These are phyloP conservation scores for Chymomyza fuscimana DNA, from an alignment of 2,888 invertebrate species.

Conservation along the genomic window DNA sequence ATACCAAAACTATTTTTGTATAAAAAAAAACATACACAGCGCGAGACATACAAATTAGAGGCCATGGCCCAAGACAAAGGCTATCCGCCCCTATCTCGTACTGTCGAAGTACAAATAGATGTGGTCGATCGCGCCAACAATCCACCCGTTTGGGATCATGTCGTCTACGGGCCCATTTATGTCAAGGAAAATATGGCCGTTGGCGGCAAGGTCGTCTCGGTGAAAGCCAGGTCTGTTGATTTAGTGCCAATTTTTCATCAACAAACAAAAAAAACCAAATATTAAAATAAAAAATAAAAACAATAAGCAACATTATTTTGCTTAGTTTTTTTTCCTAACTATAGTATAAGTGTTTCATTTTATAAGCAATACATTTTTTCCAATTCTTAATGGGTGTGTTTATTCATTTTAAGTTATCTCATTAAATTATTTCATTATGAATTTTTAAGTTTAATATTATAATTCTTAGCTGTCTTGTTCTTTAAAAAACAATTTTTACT, in stretches of 20 bases:
- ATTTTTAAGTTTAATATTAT: not conserved
- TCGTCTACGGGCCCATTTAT: conserved; percentile 97
- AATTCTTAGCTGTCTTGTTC: not conserved
- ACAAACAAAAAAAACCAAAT: conserved; percentile 19
- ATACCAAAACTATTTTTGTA: conserved; percentile 37
- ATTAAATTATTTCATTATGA: not conserved
- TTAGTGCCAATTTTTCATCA: conserved; percentile 39
- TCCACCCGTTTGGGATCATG: conserved; percentile 98
- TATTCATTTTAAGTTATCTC: conserved; percentile 28
- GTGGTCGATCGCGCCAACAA: conserved; percentile 99
- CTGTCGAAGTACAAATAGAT: conserved; percentile 98
- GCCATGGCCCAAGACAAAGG: conserved; percentile 99
- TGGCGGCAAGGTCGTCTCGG: conserved; percentile 98
- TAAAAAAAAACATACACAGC: conserved; percentile 81
- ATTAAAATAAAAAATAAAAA: conserved; percentile 40
- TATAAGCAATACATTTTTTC: not conserved
- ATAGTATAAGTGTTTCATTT: conserved; percentile 20
- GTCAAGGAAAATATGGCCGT: conserved; percentile 98
- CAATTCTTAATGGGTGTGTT: conserved; percentile 12
- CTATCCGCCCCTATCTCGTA: conserved; percentile 95
- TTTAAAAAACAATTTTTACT: conserved; percentile 7
- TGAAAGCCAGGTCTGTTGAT: conserved; percentile 97
- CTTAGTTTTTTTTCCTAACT: conserved; percentile 42
- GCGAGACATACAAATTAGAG: conserved; percentile 98
- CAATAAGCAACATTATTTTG: conserved; percentile 44